Evolutionary conservation across 2,113 vertebrate genomes (phyloP), one percentile per base, ranked within the genome.

Genomic region (Clarias batrachus): DNA sequence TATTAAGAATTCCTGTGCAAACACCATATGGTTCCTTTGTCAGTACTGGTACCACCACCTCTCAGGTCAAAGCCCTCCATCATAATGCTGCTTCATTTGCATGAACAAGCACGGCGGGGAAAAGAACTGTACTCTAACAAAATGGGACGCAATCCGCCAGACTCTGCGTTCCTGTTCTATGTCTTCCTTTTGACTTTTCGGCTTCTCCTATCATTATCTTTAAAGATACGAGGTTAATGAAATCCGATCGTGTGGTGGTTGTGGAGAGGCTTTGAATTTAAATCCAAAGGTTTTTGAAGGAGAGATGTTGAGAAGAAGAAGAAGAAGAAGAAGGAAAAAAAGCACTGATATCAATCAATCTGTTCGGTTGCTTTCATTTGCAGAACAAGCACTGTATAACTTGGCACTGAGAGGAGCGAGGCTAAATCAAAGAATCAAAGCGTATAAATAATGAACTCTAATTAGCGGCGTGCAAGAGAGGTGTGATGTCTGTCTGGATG

Each of bases 371-470:
- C 92, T 95, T 95, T 95, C 92, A 93, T 94, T 94, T 93, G 90
- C 90, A 90, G 92, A 94, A 93, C 89, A 93, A 90, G 91, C 84
- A 83, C 83, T 73, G 91, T 92, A 90, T 91, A 92, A 91, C 92
- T 85, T 93, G 92, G 92, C 92, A 93, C 89, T 87, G 87, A 85
- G 88, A 66, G 90, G 91, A 91, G 93, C 90, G 81, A 86, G 90
- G 90, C 90, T 91, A 91, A 94, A 95, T 95, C 94, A 95, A 95
- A 95, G 93, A 94, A 94, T 95, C 94, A 95, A 95, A 95, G 93
- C 78, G 89, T 94, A 94, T 95, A 94, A 95, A 95, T 95, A 94
- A 95, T 95, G 93, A 94, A 93, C 90, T 93, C 89, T 94, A 95
- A 95, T 95, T 95, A 95, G 93, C 90, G 68, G 91, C 86, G 90